Evolutionary conservation across 1,140 invertebrate species (phyloP), one percentile per base, ranked within the genome.

Genomic region (Calephelis virginiensis): DNA sequence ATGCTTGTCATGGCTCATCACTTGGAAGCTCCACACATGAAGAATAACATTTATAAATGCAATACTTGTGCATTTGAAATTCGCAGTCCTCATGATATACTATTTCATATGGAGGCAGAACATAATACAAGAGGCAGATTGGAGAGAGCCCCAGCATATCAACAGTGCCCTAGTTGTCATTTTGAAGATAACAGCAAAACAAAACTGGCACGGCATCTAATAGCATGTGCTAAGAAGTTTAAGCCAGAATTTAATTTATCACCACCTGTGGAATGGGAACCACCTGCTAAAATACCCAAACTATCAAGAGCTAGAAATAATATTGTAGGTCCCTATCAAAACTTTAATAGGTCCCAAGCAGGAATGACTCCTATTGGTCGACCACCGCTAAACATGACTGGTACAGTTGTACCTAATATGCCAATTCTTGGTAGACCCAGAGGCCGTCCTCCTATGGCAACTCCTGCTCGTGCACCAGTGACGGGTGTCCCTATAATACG

Each of bases 101-200:
- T 97, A 10, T 97, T 95, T 83, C 98, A 99, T 76, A 97, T 98
- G 96, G 96, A 98, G 79, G 95, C 95, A 0, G 95, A 97, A 80
- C 98, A 99, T 83, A 96, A 95, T 72, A 95, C 97, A 12, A 93
- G 95, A 68, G 96, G 96, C 8, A 93, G 96, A 71, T 89, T 98
- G 47, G 96, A 98, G 76, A 93, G 96, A 71, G 97, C 97, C 17
- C 95, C 96, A 62, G 95, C 96, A 5, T 97, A 97, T 86, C 97
- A 98, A 90, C 97, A 98, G 78, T 99, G 98, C 87, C 95, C 97
- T 3, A 96, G 97, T 81, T 99, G 98, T 93, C 96, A 97, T 8
- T 98, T 98, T 86, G 98, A 99, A 85, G 97, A 98, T 77, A 98
- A 97, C 83, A 96, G 97, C 74, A 98, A 98, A 91, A 96, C 96